Evolutionary conservation across 1,140 invertebrate species (phyloP), one percentile per base, ranked within the genome.

Genomic region (Triops longicaudatus): DNA sequence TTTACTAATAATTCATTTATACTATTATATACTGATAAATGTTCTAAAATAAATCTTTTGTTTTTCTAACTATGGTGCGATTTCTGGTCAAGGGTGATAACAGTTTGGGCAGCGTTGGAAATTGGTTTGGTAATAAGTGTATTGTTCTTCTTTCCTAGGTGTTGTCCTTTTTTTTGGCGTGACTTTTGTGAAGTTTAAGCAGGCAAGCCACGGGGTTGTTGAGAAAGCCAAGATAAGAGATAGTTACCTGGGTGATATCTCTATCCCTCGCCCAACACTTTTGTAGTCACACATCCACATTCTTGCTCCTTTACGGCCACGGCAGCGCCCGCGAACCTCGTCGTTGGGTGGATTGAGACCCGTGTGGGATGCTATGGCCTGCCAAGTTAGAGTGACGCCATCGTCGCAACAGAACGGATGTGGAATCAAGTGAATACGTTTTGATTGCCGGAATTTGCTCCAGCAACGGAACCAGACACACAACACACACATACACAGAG

Each of bases 381-480:
- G 50, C 50, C 50, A n/a, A 63, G 50, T 22, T 22, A 22, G 14
- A 63, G 50, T 63, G 50, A 63, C 50, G 50, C 50, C 50, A 63
- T 63, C 50, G 50, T 63, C 50, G 50, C 50, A 14, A 5, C 50
- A 63, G 50, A 63, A 22, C 50, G 50, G 50, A 63, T 63, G 50
- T 63, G 50, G 50, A 63, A 63, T 63, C 50, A 63, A 63, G 50
- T 63, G 50, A 63, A 63, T 63, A 63, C 50, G 50, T 63, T 63
- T 63, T 63, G 50, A 63, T 63, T 63, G 50, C 50, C n/a, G 50
- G 50, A 63, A 63, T 63, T 63, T 22, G 50, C 50, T 63, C 50
- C 50, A 63, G 50, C 50, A 63, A 63, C 50, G 50, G 50, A 63
- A 63, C 50, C 50, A 63, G 50, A 63, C 50, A 22, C 22, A 22